A percentile compares a stretch with the other conserved stretches of the same genome.
Conservation (phyloP, 2,113 vertebrate species). For the Ceyx cyanopectus region DNA sequence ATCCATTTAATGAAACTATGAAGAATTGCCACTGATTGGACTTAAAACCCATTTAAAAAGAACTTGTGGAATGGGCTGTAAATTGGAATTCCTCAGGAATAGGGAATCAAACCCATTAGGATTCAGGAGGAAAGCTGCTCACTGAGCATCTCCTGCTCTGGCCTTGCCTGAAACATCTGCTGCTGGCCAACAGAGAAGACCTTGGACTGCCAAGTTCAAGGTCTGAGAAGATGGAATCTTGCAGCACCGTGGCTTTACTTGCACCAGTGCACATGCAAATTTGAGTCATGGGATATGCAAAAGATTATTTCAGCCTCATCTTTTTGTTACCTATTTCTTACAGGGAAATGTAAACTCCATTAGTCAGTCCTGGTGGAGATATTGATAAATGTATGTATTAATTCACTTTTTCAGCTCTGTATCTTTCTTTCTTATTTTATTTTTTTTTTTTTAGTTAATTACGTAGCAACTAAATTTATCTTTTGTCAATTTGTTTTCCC, state of each 20-base stretch:
- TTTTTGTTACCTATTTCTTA: not conserved
- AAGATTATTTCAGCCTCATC: not conserved
- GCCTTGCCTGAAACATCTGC: not conserved
- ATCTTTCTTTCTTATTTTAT: not conserved
- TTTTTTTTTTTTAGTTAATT: conserved; percentile 38
- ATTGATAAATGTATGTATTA: conserved; percentile 50
- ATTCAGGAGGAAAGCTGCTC: not conserved
- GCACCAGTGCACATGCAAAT: not conserved
- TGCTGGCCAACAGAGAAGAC: not conserved
- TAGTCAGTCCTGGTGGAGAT: not conserved
- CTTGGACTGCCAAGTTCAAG: not conserved
- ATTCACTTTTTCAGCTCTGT: conserved; percentile 39
- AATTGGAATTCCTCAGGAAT: not conserved
- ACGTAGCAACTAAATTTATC: conserved; percentile 57
- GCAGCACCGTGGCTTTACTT: not conserved
- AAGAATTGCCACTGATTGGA: not conserved
- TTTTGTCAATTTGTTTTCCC: conserved; percentile 64
- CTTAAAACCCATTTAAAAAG: not conserved
- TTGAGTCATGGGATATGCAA: not conserved
- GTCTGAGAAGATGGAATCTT: not conserved
- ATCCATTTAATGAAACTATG: not conserved
- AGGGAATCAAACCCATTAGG: not conserved
- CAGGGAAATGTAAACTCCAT: not conserved
- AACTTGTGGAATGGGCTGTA: not conserved
- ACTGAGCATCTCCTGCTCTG: not conserved